Conservation (phyloP, 2,888 invertebrate species). For the Ischnura elegans region DNA sequence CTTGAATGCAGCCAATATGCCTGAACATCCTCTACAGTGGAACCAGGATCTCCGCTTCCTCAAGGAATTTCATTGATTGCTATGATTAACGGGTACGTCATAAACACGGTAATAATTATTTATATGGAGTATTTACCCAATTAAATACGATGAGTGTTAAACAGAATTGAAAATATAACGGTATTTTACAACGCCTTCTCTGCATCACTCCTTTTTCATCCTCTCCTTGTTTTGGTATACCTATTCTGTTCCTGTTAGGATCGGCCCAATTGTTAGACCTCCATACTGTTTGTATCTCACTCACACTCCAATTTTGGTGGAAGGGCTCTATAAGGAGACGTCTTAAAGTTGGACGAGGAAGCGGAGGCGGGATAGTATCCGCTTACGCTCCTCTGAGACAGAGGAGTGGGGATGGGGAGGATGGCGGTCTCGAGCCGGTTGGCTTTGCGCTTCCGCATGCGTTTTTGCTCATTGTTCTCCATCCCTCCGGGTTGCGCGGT, state of each 20-base stretch:
- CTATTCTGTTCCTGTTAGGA: background rate
- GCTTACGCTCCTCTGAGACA: slow-evolving; percentile 45
- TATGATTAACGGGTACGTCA: too few relatives aligned
- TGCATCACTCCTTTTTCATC: too few relatives aligned
- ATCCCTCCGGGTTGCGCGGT: background rate
- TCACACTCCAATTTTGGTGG: background rate
- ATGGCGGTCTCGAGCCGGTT: background rate
- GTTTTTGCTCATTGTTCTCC: slow-evolving; percentile 6
- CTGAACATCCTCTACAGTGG: too few relatives aligned
- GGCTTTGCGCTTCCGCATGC: slow-evolving; percentile 30
- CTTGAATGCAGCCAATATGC: too few relatives aligned
- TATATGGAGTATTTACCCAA: too few relatives aligned
- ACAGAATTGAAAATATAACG: too few relatives aligned
- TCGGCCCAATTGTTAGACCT: background rate
- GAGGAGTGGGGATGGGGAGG: background rate
- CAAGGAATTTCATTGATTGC: too few relatives aligned
- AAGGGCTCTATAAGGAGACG: background rate
- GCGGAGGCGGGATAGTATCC: slow-evolving; percentile 49
- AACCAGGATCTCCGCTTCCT: too few relatives aligned
- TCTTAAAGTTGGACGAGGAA: background rate
- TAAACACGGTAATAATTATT: too few relatives aligned
- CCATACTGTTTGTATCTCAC: background rate
- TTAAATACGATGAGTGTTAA: too few relatives aligned
- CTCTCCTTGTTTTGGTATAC: too few relatives aligned
- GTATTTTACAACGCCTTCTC: too few relatives aligned